Percentiles rank a stretch among this genome's conserved stretches.
Evolutionary conservation across 2,888 invertebrate species (phyloP).

Genomic region (Tolmerus cingulatus): DNA sequence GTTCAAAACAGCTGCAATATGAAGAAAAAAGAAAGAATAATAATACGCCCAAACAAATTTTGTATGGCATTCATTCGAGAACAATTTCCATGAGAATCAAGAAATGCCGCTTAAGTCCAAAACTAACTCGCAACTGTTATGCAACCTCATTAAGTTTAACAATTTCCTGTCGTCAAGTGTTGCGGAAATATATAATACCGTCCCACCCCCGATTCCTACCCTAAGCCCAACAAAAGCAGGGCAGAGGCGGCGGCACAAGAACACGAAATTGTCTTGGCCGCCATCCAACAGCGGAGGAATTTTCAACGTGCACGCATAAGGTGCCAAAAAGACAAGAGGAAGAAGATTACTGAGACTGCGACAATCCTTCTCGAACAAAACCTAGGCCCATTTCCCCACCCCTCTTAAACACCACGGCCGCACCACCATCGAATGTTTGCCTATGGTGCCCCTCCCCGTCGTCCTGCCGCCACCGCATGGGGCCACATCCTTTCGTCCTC

Average conservation of each 20-base stretch:
- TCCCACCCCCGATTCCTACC: neutral
- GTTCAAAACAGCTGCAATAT: neutral
- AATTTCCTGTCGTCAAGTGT: conserved; percentile 6
- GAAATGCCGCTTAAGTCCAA: neutral
- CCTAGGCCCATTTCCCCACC: neutral
- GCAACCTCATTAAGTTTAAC: conserved; percentile 14
- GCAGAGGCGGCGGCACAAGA: neutral
- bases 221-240: neutral
- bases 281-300: neutral
- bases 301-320: neutral
- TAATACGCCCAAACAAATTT: neutral
- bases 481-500: neutral
- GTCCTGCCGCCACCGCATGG: neutral
- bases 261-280: neutral
- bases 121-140: conserved; percentile 2
- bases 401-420: neutral
- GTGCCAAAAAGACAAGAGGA: conserved; percentile 14
- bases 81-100: neutral
- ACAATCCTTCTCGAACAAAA: neutral
- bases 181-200: neutral
- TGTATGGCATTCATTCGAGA: neutral
- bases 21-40: neutral
- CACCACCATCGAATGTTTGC: neutral
- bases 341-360: neutral
- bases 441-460: neutral